Percentiles rank a stretch among this genome's conserved stretches.
Evolutionary conservation across 2,797 vertebrate species (phyloP).

Genomic region (Macropus fuliginosus): DNA sequence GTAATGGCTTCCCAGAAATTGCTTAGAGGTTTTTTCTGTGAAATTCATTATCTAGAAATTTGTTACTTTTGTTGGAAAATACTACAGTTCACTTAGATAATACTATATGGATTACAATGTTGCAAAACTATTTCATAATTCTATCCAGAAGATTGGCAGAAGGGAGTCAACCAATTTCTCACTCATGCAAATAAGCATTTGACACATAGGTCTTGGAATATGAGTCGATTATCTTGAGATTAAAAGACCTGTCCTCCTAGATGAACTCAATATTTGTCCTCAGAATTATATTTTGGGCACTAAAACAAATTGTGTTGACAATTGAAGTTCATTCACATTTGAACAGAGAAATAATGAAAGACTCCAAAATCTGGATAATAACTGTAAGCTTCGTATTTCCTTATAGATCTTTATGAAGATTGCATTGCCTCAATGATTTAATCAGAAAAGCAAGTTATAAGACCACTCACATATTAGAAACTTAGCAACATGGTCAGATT

Average conservation of each 20-base stretch:
- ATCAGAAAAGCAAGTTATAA: slow-evolving; percentile 57
- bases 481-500: slow-evolving; percentile 29
- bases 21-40: background rate
- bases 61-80: background rate
- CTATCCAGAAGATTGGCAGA: slow-evolving; percentile 14
- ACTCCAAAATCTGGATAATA: background rate
- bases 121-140: background rate
- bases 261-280: background rate
- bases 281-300: background rate
- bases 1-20: background rate
- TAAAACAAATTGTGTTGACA: slow-evolving; percentile 7
- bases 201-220: background rate
- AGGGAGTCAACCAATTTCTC: accelerated
- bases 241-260: background rate
- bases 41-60: slow-evolving; percentile 22
- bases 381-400: background rate
- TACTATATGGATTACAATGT: background rate
- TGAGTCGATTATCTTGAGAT: background rate
- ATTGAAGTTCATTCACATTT: background rate
- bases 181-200: accelerated
- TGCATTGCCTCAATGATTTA: slow-evolving; percentile 30
- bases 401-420: background rate
- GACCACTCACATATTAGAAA: background rate
- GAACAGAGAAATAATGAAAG: background rate
- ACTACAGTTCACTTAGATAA: background rate